phyloP scores from a whole-genome alignment of 2,113 vertebrate genomes.

The Seriola quinqueradiata region DNA sequence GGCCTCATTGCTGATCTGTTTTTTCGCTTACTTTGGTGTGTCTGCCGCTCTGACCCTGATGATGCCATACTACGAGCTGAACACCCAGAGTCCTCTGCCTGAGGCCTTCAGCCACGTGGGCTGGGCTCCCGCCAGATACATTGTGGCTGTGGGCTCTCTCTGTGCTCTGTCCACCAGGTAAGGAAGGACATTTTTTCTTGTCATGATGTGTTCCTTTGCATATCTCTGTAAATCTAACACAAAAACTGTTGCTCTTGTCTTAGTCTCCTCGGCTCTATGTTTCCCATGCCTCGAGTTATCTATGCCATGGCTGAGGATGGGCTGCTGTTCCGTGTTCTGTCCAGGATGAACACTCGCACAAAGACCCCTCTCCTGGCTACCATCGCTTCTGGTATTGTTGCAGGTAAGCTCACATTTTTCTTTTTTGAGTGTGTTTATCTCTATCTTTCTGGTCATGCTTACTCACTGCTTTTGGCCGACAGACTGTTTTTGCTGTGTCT shows the following conservation, averaged over 20 bases:
- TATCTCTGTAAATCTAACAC: neutral
- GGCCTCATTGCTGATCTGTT: slow-evolving; percentile 93
- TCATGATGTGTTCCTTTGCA: neutral
- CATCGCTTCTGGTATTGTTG: slow-evolving; percentile 88
- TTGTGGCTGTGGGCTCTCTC: slow-evolving; percentile 93
- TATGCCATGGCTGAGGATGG: slow-evolving; percentile 97
- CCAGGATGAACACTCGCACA: slow-evolving; percentile 86
- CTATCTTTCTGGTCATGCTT: neutral
- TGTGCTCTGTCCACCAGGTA: slow-evolving; percentile 97
- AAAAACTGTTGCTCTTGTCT: neutral
- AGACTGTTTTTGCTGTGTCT: slow-evolving; percentile 1
- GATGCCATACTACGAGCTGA: slow-evolving; percentile 94
- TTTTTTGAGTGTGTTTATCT: neutral
- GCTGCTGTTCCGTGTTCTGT: slow-evolving; percentile 90
- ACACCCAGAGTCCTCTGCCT: slow-evolving; percentile 91
- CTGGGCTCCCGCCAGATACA: slow-evolving; percentile 92
- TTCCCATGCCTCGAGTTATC: slow-evolving; percentile 97
- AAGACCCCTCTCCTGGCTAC: slow-evolving; percentile 93
- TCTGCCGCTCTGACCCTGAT: slow-evolving; percentile 95
- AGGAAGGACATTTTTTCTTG: slow-evolving; percentile 3
- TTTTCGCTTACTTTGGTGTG: slow-evolving; percentile 95
- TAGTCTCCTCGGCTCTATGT: slow-evolving; percentile 96
- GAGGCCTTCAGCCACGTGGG: slow-evolving; percentile 90
- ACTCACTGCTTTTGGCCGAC: neutral
- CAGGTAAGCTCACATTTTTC: slow-evolving; percentile 81